Base-by-base conservation (phyloP, 2,888 invertebrate genomes). In the Machimus rusticus region DNA sequence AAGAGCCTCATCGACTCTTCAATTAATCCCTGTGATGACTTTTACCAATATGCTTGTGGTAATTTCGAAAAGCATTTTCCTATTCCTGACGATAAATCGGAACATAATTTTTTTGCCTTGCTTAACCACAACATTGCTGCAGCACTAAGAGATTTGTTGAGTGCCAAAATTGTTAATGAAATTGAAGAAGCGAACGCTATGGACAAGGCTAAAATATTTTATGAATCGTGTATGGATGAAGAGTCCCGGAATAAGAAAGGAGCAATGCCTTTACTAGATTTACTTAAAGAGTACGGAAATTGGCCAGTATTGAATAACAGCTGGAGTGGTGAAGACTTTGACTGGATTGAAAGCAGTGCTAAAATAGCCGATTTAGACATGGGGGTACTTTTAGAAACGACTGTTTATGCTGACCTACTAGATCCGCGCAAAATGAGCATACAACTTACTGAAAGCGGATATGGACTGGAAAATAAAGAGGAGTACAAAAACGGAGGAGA, bases 1-100 rank as follows among this genome's bases (percentile, higher is more conserved):
- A 66, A 82, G 37, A 82, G 37, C 14, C 37, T 82, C 12, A 85
- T 85, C 23, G 74, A 85, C 14, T 14, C 74, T 2, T 74, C 43
- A 9, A 31, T 16, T 1, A 74, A 85, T 74, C 85, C 85, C 14
- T 85, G 85, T 31, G 85, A 85, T 2, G 74, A 85, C 43, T 85
- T 85, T 6, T 85, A 85, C 43, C 74, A 85, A n/a, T 85, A 74
- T 14, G 74, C 85, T 4, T 85, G 85, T 46, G 85, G 74, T 9
- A 82, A 82, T 19, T 82, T 55, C 57, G 82, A 82, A n/a, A 82
- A 37, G 31, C 4, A 34, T 8, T 82, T 82, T 57, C 82, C 57
- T 5, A 82, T 82, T 66, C 82, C 82, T 23, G 82, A 82, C 1
- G 82, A 82, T 34, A 82, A 82, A 57, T 82, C 82, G 14, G 57